Evolutionary conservation across 1,140 invertebrate genomes (phyloP), one percentile per base, ranked within the genome.

Genomic region (Tenebrio molitor): DNA sequence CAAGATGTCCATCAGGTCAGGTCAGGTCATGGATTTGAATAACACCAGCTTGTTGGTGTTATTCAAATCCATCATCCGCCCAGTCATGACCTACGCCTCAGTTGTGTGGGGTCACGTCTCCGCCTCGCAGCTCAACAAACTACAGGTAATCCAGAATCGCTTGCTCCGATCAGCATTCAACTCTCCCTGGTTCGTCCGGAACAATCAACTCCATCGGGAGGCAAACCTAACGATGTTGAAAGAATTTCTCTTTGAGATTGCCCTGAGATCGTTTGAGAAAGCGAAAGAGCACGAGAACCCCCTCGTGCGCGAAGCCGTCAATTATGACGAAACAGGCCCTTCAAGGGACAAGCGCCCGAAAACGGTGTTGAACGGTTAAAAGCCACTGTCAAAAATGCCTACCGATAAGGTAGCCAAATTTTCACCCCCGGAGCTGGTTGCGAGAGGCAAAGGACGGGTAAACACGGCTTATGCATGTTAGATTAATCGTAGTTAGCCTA

Each of bases 61-160:
- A 2, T 79, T 33, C 53, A 77, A 75, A 67, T 25, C 66, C 3
- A 74, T 75, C 10, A 75, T 77, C 1, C 62, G 63, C 63, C 75
- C 74, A 5, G 42, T 46, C 0, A 16, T 77, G 3, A 76, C 74
- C 8, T 76, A 77, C 21, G 76, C 62, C 10, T 17, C 29, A 21
- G 69, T 42, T 19, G 33, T 75, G 0, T 81, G 78, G 72, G 68
- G 75, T 2, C 53, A 72, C 2, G 46, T 70, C 0, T 21, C 12
- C 10, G 63, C 64, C 12, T 39, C 69, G n/a, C 25, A 70, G 23
- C 69, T 75, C 1, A 64, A 75, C 0, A 74, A 16, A 12, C 44
- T 81, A 0, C 72, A 80, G 72, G 41, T 36, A 8, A 6, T 80
- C 0, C 78, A 80, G 69, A 80, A 78, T 21, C 77, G 78, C 72